A percentile compares a stretch with the other conserved stretches of the same genome.
These are phyloP conservation scores for Phanerotoma sp. DNA, from an alignment of 2,888 invertebrate species.

Conservation along the genomic window DNA sequence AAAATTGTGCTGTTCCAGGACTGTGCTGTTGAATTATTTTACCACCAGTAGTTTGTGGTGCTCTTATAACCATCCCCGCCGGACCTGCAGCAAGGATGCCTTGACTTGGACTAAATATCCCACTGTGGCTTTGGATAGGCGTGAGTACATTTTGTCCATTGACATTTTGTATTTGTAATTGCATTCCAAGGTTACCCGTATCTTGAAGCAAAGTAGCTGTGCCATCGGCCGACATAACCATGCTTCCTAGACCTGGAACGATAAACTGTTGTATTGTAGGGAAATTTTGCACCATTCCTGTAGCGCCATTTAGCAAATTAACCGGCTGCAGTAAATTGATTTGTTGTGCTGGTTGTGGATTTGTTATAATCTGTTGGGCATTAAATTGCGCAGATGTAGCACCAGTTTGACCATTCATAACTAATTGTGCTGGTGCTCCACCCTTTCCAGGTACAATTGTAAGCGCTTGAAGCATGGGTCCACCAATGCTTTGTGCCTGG, in stretches of 20 bases:
- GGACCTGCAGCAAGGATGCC: constrained; percentile 69
- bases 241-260: constrained; percentile 76
- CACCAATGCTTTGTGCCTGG: constrained; percentile 70
- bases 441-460: constrained; percentile 77
- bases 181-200: constrained; percentile 68
- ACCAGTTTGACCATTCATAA: constrained; percentile 71
- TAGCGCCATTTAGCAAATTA: constrained; percentile 72
- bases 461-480: constrained; percentile 73
- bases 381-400: constrained; percentile 64
- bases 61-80: constrained; percentile 76
- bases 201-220: constrained; percentile 75
- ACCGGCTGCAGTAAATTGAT: constrained; percentile 80
- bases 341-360: constrained; percentile 60
- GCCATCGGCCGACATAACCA: constrained; percentile 82
- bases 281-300: constrained; percentile 73
- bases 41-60: constrained; percentile 69
- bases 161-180: constrained; percentile 77
- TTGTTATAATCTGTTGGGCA: constrained; percentile 69
- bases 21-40: constrained; percentile 71
- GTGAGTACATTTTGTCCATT: constrained; percentile 76
- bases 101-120: constrained; percentile 66
- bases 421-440: constrained; percentile 71
- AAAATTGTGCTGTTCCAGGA: constrained; percentile 70
- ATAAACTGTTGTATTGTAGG: constrained; percentile 81
- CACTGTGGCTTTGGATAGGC: constrained; percentile 67